Percentiles rank a stretch among this genome's conserved stretches.
Conservation (phyloP, 2,797 vertebrate species). For the Margarornis squamiger region DNA sequence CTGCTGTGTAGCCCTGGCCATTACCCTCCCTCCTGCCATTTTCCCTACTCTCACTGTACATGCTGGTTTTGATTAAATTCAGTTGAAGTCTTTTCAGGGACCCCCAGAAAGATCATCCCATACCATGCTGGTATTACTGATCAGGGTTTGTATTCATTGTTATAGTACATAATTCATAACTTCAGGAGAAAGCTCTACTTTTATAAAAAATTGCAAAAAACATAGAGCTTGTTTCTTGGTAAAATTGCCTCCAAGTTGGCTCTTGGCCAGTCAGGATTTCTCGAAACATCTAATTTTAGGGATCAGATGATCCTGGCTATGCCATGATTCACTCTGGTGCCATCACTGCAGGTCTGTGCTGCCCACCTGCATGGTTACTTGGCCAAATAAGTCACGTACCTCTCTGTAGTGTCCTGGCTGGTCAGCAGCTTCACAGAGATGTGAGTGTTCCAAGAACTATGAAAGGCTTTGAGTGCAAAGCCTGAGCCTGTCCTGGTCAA, state of each 20-base stretch:
- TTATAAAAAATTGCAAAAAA: accelerated
- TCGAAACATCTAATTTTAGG: background rate
- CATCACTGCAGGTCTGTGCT: background rate
- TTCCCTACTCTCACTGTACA: background rate
- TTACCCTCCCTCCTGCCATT: background rate
- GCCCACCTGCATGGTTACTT: accelerated
- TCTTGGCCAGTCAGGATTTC: background rate
- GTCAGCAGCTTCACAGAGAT: conserved; percentile 58
- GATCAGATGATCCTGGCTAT: background rate
- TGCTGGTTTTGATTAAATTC: background rate
- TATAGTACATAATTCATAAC: background rate
- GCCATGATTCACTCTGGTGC: background rate
- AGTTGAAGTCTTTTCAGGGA: background rate
- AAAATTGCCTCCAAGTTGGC: background rate
- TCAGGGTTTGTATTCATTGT: background rate
- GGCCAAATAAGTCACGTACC: background rate
- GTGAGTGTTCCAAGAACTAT: conserved; percentile 4
- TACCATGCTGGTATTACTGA: background rate
- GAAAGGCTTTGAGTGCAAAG: conserved; percentile 61
- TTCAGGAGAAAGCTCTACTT: background rate
- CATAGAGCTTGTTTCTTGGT: background rate
- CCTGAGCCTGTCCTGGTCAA: conserved; percentile 20
- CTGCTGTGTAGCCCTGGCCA: background rate
- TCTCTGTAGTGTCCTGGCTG: conserved; percentile 11
- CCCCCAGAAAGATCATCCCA: background rate